These are phyloP conservation scores for Habroteleia sp. DNA, from an alignment of 2,888 invertebrate species.

Conservation along the genomic window DNA sequence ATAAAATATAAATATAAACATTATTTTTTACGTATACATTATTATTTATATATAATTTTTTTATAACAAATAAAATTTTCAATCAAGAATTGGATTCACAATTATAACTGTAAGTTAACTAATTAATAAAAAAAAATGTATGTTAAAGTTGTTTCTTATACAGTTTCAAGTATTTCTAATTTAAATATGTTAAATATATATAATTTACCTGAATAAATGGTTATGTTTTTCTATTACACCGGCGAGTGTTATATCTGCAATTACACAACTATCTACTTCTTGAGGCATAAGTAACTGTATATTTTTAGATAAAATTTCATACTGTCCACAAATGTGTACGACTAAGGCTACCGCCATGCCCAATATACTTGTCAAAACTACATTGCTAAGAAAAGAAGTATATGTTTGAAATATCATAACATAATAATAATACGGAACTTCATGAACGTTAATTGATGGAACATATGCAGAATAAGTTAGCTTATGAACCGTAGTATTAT, in stretches of 20 bases:
- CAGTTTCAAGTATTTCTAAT: no score
- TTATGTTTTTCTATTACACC: neutral
- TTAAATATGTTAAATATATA: no score
- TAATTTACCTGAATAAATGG: neutral
- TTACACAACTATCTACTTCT: neutral
- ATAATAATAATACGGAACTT: conserved; percentile 2
- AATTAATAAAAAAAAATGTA: no score
- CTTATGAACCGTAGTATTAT: neutral
- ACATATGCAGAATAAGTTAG: neutral
- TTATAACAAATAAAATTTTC: no score
- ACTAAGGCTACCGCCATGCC: neutral
- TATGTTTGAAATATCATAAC: neutral
- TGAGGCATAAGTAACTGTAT: no score
- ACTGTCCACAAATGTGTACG: conserved; percentile 6
- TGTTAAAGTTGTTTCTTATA: no score
- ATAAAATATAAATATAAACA: no score
- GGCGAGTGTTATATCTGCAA: neutral
- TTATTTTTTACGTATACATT: no score
- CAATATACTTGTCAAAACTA: neutral
- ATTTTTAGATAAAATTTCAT: conserved; percentile 1
- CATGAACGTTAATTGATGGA: neutral
- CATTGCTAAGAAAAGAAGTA: neutral
- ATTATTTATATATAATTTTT: no score
- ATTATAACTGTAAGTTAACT: no score
- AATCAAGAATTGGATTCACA: no score